These are phyloP conservation scores for Lepidurus packardi DNA, from an alignment of 1,140 invertebrate species.

Conservation along the genomic window DNA sequence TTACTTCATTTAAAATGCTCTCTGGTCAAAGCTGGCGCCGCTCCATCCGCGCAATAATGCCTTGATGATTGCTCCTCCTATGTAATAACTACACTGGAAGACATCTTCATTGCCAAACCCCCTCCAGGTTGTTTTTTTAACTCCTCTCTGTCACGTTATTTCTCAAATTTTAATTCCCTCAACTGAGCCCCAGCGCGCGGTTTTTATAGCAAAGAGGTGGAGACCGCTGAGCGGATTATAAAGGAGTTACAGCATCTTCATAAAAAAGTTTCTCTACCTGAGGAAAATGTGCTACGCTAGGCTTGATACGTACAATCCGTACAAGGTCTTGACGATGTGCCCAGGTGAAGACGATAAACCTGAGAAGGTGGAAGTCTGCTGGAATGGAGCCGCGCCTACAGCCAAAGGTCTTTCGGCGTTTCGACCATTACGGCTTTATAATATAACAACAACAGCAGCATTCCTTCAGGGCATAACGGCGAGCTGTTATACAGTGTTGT, in stretches of 20 bases:
- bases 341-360: constrained; percentile 14
- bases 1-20: neutral
- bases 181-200: neutral
- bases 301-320: neutral
- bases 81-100: constrained; percentile 11
- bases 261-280: neutral
- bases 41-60: neutral
- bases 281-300: neutral
- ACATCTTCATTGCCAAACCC: neutral
- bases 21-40: constrained; percentile 4
- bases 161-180: neutral
- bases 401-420: neutral
- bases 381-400: neutral
- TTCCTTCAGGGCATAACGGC: neutral
- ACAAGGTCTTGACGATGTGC: neutral
- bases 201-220: neutral
- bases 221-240: constrained; percentile 12
- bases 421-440: constrained; percentile 4
- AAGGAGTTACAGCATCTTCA: neutral
- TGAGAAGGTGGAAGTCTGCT: neutral
- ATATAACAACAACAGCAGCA: neutral
- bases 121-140: neutral
- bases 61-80: neutral
- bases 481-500: neutral
- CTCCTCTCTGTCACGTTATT: neutral